A percentile compares a stretch with the other conserved stretches of the same genome.
These are phyloP conservation scores for Griposia aprilina DNA, from an alignment of 2,888 invertebrate genomes.

Conservation along the genomic window DNA sequence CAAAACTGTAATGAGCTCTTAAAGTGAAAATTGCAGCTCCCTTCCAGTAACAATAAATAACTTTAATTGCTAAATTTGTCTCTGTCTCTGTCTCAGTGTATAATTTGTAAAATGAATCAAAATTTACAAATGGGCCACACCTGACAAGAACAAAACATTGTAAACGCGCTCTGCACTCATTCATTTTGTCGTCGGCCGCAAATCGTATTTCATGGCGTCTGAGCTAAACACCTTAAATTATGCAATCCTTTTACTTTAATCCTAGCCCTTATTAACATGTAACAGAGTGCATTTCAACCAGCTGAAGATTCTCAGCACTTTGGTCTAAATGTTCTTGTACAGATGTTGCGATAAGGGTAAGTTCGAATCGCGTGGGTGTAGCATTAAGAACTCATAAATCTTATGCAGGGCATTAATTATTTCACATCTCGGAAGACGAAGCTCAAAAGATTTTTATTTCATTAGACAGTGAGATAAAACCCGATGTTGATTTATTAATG, in stretches of 20 bases:
- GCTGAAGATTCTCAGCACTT: slow-evolving; percentile 34
- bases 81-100: slow-evolving; percentile 52
- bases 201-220: slow-evolving; percentile 74
- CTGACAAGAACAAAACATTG: slow-evolving; percentile 73
- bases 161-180: slow-evolving; percentile 76
- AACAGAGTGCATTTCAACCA: slow-evolving; percentile 53
- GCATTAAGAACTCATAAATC: slow-evolving; percentile 87
- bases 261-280: slow-evolving; percentile 51
- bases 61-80: slow-evolving; percentile 66
- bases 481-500: slow-evolving; percentile 83
- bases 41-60: slow-evolving; percentile 37
- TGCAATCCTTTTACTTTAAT: slow-evolving; percentile 46
- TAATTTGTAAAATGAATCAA: slow-evolving; percentile 60
- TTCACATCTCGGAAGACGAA: slow-evolving; percentile 75
- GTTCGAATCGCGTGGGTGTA: slow-evolving; percentile 81
- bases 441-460: slow-evolving; percentile 83
- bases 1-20: slow-evolving; percentile 26
- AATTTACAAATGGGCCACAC: slow-evolving; percentile 68
- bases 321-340: slow-evolving; percentile 72
- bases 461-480: slow-evolving; percentile 82
- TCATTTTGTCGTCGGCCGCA: slow-evolving; percentile 77
- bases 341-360: slow-evolving; percentile 73
- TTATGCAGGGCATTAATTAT: slow-evolving; percentile 82
- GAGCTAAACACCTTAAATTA: slow-evolving; percentile 68
- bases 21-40: slow-evolving; percentile 33